phyloP scores from a whole-genome alignment of 2,888 invertebrate genomes.

The Sussaba pulchella region DNA sequence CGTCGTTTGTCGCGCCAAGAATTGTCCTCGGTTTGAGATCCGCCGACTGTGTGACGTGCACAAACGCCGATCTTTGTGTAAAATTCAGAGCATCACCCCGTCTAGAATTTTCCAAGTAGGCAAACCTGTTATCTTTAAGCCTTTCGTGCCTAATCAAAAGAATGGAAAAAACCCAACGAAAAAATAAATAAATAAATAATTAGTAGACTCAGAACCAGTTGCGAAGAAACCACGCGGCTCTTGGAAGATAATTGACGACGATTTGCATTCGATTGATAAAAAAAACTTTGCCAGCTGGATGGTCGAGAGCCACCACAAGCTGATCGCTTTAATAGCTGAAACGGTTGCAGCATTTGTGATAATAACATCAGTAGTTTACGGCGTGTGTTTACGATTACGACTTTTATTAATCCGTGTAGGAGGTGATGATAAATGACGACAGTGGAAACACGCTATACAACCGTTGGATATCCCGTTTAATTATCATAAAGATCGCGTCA shows the following conservation, averaged over 20 bases:
- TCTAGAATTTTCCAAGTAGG: slow-evolving; percentile 19
- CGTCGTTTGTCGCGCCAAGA: background rate
- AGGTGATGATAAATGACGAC: background rate
- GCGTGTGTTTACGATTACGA: background rate
- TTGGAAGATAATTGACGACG: background rate
- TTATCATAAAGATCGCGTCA: slow-evolving; percentile 28
- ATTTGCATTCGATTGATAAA: background rate
- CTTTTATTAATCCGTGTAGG: slow-evolving; percentile 7
- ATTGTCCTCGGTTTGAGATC: background rate
- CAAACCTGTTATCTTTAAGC: background rate
- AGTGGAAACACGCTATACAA: slow-evolving; percentile 6
- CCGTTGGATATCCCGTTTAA: slow-evolving; percentile 17
- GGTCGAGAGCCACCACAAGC: slow-evolving; percentile 9
- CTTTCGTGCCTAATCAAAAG: background rate
- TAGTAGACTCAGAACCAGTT: slow-evolving; percentile 7
- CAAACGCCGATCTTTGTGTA: background rate
- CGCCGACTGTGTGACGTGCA: background rate
- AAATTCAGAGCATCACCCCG: background rate
- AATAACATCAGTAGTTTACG: background rate
- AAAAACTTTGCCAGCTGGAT: slow-evolving; percentile 16
- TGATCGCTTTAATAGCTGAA: background rate
- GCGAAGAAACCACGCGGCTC: slow-evolving; percentile 31
- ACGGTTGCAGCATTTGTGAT: background rate
- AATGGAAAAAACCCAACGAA: too few relatives aligned
- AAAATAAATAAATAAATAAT: background rate